phyloP scores from a whole-genome alignment of 2,888 invertebrate species.

The Hydrotaea diabolus region DNA sequence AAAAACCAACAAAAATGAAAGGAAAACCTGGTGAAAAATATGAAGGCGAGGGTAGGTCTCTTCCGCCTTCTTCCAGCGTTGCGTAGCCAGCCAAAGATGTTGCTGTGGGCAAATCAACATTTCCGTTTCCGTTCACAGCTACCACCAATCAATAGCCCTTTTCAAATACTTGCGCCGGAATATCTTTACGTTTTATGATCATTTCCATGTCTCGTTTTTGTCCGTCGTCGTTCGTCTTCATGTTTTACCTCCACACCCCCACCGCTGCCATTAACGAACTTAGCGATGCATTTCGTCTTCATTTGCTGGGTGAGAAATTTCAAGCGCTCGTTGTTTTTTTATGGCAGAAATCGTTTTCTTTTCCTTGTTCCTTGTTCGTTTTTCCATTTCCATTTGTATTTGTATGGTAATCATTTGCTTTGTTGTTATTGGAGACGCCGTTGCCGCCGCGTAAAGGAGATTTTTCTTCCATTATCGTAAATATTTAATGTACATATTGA shows the following conservation, averaged over 20 bases:
- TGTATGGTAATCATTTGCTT: slow-evolving; percentile 17
- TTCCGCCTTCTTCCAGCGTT: background rate
- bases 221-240: too few relatives aligned
- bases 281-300: slow-evolving; percentile 15
- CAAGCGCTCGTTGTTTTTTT: background rate
- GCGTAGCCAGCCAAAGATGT: background rate
- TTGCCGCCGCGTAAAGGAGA: background rate
- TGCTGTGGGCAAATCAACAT: background rate
- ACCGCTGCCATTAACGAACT: background rate
- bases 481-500: slow-evolving; percentile 51
- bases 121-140: background rate
- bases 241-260: too few relatives aligned
- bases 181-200: background rate
- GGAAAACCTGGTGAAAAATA: background rate
- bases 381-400: background rate
- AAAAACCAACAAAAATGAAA: background rate
- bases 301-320: background rate
- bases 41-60: too few relatives aligned
- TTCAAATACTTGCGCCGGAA: background rate
- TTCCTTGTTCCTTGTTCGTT: background rate
- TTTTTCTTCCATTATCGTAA: slow-evolving; percentile 35
- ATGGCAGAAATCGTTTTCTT: background rate
- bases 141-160: background rate
- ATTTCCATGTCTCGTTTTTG: background rate
- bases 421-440: background rate